Evolutionary conservation across 2,113 vertebrate species (phyloP).

Genomic region (Lontra canadensis): DNA sequence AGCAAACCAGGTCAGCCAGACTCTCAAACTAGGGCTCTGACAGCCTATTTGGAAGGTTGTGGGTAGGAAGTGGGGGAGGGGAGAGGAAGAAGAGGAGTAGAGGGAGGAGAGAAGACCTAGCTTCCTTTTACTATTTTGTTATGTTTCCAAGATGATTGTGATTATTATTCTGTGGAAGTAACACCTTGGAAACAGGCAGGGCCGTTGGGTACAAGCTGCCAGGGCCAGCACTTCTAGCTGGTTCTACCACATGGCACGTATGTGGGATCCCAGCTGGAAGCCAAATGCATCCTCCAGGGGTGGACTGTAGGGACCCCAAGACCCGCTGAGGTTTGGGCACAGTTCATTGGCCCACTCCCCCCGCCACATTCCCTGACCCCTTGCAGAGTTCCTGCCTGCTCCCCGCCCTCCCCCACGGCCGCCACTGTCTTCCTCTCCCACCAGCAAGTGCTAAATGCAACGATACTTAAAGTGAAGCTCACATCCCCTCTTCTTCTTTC

Average conservation of each 20-base stretch:
- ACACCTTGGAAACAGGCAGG: not conserved
- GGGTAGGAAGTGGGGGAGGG: not conserved
- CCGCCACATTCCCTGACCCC: not conserved
- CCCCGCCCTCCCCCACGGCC: not conserved
- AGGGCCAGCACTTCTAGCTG: not conserved
- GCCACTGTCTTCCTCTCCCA: conserved; percentile 27
- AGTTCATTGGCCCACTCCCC: accelerated
- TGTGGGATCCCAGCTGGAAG: not conserved
- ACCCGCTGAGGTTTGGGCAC: not conserved
- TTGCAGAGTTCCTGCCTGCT: not conserved
- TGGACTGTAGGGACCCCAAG: not conserved
- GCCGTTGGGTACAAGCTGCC: not conserved
- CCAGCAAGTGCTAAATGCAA: not conserved
- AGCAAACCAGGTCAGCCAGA: not conserved
- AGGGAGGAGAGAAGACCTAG: not conserved
- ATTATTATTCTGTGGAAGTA: not conserved
- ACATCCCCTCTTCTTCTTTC: not conserved
- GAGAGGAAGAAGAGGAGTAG: no score
- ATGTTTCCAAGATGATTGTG: not conserved
- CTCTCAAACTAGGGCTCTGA: not conserved
- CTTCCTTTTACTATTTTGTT: not conserved
- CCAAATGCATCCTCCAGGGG: not conserved
- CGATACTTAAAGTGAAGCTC: not conserved
- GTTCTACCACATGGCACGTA: not conserved
- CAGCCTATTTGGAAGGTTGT: not conserved